Evolutionary conservation across 2,797 vertebrate species (phyloP), one percentile per base, ranked within the genome.

Genomic region (Thunnus albacares): DNA sequence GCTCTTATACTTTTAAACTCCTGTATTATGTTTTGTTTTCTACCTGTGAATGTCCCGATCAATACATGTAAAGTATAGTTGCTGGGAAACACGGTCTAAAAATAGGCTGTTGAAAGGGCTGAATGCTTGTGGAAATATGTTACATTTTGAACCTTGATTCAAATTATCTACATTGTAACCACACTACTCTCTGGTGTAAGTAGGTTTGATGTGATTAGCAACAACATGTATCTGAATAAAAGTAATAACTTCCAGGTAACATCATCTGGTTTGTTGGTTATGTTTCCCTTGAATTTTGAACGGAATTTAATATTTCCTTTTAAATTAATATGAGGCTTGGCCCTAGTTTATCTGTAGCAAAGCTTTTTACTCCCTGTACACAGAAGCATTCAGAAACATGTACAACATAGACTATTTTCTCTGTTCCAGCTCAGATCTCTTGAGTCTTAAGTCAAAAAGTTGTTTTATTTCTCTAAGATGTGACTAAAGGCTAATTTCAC

Each of bases 271-370:
- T 78, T 63, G 58, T 62, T 78, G 33, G 64, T 77, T 71, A n/a
- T 75, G 47, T 22, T 58, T 59, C n/a, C 15, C 22, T 22, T 22
- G 33, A 77, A 71, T 70, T 77, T 63, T 17, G 28, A 61, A 52
- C 1, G 11, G 35, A 59, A 56, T 69, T 61, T 80, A 45, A 72
- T 74, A 55, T 69, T 79, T 28, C 45, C 11, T 51, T 30, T 67
- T 41, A 67, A 81, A 84, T 87, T 79, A 81, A 86, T 84, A 80
- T 66, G 79, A 53, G 26, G 13, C 60, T 75, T 52, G 57, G 66
- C 79, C 72, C 10, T 45, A 47, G 22, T 85, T 75, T 75, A 79
- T 71, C 57, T 76, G 60, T 53, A 72, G 51, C 30, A 17, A 77
- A 85, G 62, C 66, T 6, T 65, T 82, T 76, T 64, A 60, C 41